Conservation (phyloP, 2,888 invertebrate species). For the Agonopterix subpropinquella region DNA sequence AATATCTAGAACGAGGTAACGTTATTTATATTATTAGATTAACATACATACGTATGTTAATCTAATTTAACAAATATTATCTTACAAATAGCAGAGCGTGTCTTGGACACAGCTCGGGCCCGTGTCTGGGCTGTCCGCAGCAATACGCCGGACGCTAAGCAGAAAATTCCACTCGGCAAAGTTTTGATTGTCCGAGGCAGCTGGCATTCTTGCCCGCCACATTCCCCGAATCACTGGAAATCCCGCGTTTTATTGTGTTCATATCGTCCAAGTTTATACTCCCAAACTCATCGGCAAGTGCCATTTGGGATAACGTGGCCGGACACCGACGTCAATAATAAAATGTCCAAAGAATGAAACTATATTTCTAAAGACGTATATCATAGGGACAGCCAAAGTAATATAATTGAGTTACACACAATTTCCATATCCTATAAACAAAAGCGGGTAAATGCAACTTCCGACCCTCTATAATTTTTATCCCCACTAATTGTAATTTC, state of each 20-base stretch:
- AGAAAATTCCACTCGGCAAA: slow-evolving; percentile 70
- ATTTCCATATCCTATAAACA: slow-evolving; percentile 43
- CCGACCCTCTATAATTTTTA: slow-evolving; percentile 67
- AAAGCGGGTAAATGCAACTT: slow-evolving; percentile 50
- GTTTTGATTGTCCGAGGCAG: slow-evolving; percentile 76
- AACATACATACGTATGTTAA: too few relatives aligned
- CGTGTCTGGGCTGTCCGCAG: slow-evolving; percentile 37
- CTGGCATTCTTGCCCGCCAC: slow-evolving; percentile 69
- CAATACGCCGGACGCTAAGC: slow-evolving; percentile 63
- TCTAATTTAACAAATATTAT: background rate
- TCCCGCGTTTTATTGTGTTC: slow-evolving; percentile 63
- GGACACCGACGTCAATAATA: slow-evolving; percentile 10
- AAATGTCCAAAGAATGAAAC: background rate
- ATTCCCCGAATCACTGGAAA: slow-evolving; percentile 55
- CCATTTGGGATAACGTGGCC: slow-evolving; percentile 33
- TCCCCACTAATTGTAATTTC: slow-evolving; percentile 74
- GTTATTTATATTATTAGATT: too few relatives aligned
- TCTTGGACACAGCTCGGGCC: slow-evolving; percentile 29
- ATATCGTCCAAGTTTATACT: slow-evolving; percentile 47
- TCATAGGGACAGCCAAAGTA: too few relatives aligned
- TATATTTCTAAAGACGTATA: background rate
- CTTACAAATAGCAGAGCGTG: slow-evolving; percentile 8
- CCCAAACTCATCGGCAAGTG: slow-evolving; percentile 48
- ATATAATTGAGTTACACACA: too few relatives aligned
- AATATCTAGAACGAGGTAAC: too few relatives aligned